Base-by-base conservation (phyloP, 2,113 vertebrate genomes). In the Microcebus jonahi region DNA sequence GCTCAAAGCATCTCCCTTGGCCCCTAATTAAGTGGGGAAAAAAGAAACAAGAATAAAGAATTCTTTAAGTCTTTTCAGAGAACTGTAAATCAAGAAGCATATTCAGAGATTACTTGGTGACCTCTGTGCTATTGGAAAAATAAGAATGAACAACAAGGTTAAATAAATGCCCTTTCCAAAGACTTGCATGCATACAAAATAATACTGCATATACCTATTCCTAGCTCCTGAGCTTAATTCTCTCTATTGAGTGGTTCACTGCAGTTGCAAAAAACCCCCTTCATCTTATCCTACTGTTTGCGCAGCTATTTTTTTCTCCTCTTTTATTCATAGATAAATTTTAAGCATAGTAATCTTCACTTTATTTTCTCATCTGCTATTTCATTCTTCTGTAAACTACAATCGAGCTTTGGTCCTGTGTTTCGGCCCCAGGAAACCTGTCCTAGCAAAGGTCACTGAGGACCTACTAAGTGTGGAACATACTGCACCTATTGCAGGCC, bases 1-100 rank as follows among this genome's bases (percentile, higher is more conserved):
- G 79, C 31, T 90, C 15, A 6, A 81, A 94, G 55, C 50, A 75
- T 45, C 71, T 92, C 86, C 79, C 93, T 92, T 80, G 77, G 81
- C 34, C 92, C 48, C 90, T 97, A 94, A 92, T 95, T 95, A 97
- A 92, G 42, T 48, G 18, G 13, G 13, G 50, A 95, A 98, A n/a
- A 48, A 90, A 88, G 21, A 63, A 94, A 88, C 71, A 73, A 36
- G 29, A 91, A 67, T 39, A 79, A 92, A 80, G 21, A 71, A 63
- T n/a, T 82, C n/a, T 71, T 93, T 82, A 94, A 79, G 82, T 77
- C 39, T 68, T 93, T 91, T 90, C 27, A 96, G 53, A 96, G 48
- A 85, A 59, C 27, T 82, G 9, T 65, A 79, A 81, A 88, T 85
- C 20, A 91, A 8, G 57, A 90, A 83, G 36, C 3, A 20, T 36